Conservation (phyloP, 2,888 invertebrate species). For the Dicyrtomina minuta region DNA sequence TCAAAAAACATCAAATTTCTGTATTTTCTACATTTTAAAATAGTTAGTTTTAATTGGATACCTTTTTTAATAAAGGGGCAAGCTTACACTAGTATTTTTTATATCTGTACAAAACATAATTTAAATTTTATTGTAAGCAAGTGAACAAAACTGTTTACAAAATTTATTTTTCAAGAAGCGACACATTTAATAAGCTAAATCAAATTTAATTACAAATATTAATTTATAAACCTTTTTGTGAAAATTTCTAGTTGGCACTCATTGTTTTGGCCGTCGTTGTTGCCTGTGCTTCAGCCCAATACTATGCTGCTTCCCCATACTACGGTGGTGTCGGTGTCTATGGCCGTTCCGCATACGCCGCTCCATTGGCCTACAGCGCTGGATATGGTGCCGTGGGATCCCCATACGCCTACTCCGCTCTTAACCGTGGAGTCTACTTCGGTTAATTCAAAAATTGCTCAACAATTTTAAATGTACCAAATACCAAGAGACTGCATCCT, state of each 20-base stretch:
- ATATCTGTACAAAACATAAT: too few relatives aligned
- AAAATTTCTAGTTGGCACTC: slow-evolving; percentile 30
- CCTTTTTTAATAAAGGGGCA: too few relatives aligned
- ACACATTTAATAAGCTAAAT: too few relatives aligned
- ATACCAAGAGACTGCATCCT: too few relatives aligned
- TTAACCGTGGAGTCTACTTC: slow-evolving; percentile 14
- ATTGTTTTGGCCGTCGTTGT: slow-evolving; percentile 44
- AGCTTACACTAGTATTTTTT: too few relatives aligned
- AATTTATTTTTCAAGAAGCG: too few relatives aligned
- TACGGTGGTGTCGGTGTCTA: slow-evolving; percentile 29
- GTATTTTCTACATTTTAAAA: too few relatives aligned
- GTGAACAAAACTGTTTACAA: too few relatives aligned
- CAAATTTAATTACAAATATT: slow-evolving; percentile 3
- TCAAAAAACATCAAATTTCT: too few relatives aligned
- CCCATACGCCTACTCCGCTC: slow-evolving; percentile 10
- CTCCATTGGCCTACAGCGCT: too few relatives aligned
- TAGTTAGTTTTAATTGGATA: too few relatives aligned
- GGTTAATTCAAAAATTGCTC: slow-evolving; percentile 2
- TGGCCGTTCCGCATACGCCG: slow-evolving; percentile 31
- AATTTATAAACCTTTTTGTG: slow-evolving; percentile 16
- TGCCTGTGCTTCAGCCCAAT: slow-evolving; percentile 41
- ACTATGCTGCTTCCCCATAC: slow-evolving; percentile 37
- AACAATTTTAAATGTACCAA: neutral
- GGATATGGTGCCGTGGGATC: slow-evolving; percentile 27
- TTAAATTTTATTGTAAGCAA: too few relatives aligned